These are phyloP conservation scores for Chionodraco myersi DNA, from an alignment of 2,113 vertebrate genomes.

Conservation along the genomic window DNA sequence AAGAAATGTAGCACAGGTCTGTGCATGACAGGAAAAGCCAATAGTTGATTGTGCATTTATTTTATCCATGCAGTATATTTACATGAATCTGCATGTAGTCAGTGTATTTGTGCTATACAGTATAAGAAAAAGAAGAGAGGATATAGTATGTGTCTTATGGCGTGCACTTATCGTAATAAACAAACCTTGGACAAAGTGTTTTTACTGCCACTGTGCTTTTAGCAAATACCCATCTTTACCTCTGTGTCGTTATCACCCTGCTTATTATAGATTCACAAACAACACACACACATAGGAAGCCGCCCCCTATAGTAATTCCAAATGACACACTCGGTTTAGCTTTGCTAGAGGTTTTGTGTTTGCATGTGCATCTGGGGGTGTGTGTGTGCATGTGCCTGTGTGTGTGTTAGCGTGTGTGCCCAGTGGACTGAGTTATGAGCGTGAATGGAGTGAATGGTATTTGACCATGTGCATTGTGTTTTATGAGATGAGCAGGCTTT, in stretches of 20 bases:
- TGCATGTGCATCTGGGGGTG: conserved; percentile 21
- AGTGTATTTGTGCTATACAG: conserved; percentile 17
- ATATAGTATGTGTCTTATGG: conserved; percentile 9
- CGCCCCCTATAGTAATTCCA: conserved; percentile 28
- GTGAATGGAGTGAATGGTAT: conserved; percentile 68
- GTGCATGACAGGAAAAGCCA: background rate
- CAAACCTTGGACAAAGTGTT: conserved; percentile 37
- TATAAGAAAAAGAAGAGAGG: conserved; percentile 2
- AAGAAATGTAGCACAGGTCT: background rate
- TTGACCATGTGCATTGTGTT: conserved; percentile 77
- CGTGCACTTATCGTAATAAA: conserved; percentile 72
- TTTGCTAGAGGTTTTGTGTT: conserved; percentile 44
- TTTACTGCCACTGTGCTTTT: conserved; percentile 69
- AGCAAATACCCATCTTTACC: conserved; percentile 61
- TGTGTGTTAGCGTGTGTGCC: conserved; percentile 35
- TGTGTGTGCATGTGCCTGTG: conserved; percentile 33
- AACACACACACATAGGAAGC: conserved; percentile 28
- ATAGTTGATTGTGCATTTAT: background rate
- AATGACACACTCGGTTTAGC: conserved; percentile 59
- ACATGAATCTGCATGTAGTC: conserved; percentile 16
- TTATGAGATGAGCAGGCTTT: conserved; percentile 82
- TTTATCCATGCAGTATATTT: conserved; percentile 7
- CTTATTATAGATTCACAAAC: conserved; percentile 56
- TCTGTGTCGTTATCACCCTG: conserved; percentile 59
- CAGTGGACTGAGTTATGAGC: conserved; percentile 72